Conservation (phyloP, 2,888 invertebrate species). For the Anthrax anthrax region DNA sequence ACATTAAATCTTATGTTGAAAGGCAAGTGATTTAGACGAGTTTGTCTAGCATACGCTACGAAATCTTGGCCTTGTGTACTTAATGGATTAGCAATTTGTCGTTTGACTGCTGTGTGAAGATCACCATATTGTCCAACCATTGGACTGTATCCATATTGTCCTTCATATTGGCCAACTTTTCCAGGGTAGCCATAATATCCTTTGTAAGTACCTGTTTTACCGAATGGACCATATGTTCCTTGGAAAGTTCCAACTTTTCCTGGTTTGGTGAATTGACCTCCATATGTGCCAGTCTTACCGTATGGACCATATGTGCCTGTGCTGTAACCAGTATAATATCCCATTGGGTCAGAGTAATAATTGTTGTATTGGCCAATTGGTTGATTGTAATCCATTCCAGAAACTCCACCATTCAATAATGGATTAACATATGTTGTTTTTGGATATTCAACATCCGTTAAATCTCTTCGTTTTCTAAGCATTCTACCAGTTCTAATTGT, state of each 20-base stretch:
- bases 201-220: not conserved
- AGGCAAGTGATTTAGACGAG: constrained; percentile 49
- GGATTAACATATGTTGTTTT: not conserved
- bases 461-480: not conserved
- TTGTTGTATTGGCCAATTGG: not conserved
- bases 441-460: not conserved
- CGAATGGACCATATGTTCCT: not conserved
- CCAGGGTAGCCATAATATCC: too few relatives aligned
- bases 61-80: constrained; percentile 20
- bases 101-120: not conserved
- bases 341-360: not conserved
- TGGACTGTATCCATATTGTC: not conserved
- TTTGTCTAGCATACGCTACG: constrained; percentile 41
- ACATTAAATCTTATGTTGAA: constrained; percentile 44
- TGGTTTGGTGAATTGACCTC: not conserved
- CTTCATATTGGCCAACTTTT: not conserved
- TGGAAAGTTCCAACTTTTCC: not conserved
- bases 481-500: not conserved
- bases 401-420: not conserved
- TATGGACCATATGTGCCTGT: not conserved
- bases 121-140: not conserved
- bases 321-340: not conserved
- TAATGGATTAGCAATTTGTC: not conserved
- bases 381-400: not conserved
- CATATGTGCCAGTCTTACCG: not conserved